Evolutionary conservation across 2,888 invertebrate species (phyloP), one percentile per base, ranked within the genome.

Genomic region (Diaperis boleti): DNA sequence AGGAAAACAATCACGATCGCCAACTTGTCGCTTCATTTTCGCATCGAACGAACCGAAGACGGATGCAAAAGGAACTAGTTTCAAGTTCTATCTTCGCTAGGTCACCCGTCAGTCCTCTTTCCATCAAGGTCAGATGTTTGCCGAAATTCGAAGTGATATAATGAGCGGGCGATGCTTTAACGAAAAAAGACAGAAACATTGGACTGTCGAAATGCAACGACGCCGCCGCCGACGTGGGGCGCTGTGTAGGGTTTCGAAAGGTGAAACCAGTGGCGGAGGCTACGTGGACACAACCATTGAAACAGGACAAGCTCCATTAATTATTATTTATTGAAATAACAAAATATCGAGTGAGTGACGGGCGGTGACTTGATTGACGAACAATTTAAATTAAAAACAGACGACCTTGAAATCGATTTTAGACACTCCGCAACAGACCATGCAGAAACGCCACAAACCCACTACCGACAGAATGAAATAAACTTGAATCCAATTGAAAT

Each of bases 11-110:
- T 33, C 10, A 10, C 33, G 33, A 11, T 20, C 10, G 13, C 44
- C 42, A 42, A 42, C 42, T 17, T 14, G 44, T 3, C n/a, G 13
- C 26, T 8, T 11, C 44, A 39, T 39, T 39, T 39, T 39, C 47
- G 31, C 3, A 10, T 20, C 44, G 44, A 44, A 49, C 17, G 33
- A 50, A 50, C 37, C 31, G 20, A 37, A 33, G 18, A 50, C 37
- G 11, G 39, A 35, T 22, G 50, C 57, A 64, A 54, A 50, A 59
- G 59, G 59, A 59, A 59, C 59, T 59, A 59, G 59, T 49, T 59
- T 59, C 35, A 14, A 50, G 29, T 39, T 64, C 67, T 64, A 62
- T 64, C 60, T 57, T 66, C 68, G 67, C 70, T 72, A 70, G 71
- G 62, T 62, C 62, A 62, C 50, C 52, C 57, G 62, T 56, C 62